phyloP scores from a whole-genome alignment of 2,797 vertebrate genomes.

The Columba guinea region DNA sequence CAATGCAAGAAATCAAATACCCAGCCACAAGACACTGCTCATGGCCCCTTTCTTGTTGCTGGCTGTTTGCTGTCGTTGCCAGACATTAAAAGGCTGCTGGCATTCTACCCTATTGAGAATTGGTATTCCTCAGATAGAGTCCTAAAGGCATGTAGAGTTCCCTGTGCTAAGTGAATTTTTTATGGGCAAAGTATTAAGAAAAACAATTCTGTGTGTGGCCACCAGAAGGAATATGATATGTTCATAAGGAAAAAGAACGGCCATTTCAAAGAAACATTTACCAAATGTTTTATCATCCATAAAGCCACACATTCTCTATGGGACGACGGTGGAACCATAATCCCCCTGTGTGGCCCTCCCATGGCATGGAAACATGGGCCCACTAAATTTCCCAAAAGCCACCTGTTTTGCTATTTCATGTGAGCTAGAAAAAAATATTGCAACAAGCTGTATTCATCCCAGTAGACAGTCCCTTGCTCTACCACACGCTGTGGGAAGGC shows the following conservation, averaged over 20 bases:
- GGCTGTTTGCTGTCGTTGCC: neutral
- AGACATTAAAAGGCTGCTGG: neutral
- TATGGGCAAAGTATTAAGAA: neutral
- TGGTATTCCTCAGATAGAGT: neutral
- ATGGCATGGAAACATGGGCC: neutral
- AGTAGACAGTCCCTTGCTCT: neutral
- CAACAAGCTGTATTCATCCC: neutral
- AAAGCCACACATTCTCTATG: neutral
- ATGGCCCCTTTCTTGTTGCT: neutral
- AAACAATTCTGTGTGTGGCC: neutral
- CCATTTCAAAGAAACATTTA: neutral
- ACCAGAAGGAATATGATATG: neutral
- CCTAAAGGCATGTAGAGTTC: neutral
- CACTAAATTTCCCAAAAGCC: neutral
- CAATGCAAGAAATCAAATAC: neutral
- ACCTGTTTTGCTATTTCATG: neutral
- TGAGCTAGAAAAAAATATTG: neutral
- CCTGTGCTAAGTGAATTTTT: neutral
- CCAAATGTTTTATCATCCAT: neutral
- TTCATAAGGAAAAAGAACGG: neutral
- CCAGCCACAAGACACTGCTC: neutral
- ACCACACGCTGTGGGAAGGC: accelerated
- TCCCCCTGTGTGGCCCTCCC: neutral
- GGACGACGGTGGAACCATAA: neutral
- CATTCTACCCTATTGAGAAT: neutral